A percentile compares a stretch with the other conserved stretches of the same genome.
Conservation (phyloP, 2,888 invertebrate species). For the Zygothrica quintamaculata region DNA sequence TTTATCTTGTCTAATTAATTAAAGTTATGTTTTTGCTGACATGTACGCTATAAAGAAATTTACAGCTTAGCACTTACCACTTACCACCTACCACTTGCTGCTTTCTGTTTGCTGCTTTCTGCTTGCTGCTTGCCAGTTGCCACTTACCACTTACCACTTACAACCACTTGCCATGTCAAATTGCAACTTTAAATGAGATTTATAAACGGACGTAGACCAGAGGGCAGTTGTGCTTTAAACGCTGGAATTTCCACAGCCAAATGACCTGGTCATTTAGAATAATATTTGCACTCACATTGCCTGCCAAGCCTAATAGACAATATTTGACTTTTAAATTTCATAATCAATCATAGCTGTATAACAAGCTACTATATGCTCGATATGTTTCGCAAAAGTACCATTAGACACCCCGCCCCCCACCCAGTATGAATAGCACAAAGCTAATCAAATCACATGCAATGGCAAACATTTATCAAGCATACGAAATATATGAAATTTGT, state of each 20-base stretch:
- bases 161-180: constrained; percentile 15
- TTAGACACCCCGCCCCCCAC: constrained; percentile 20
- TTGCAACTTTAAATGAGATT: constrained; percentile 53
- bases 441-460: constrained; percentile 72
- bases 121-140: background rate
- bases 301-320: constrained; percentile 60
- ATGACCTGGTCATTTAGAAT: constrained; percentile 19
- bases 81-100: constrained; percentile 5
- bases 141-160: constrained; percentile 12
- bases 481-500: constrained; percentile 35
- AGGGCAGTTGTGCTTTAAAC: constrained; percentile 8
- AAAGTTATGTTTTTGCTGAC: constrained; percentile 68
- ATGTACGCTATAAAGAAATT: constrained; percentile 58
- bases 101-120: constrained; percentile 2
- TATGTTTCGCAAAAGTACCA: constrained; percentile 45
- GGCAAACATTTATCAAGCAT: constrained; percentile 69
- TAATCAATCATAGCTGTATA: constrained; percentile 68
- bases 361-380: no score
- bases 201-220: constrained; percentile 27
- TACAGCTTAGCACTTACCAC: constrained; percentile 45
- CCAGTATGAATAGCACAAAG: constrained; percentile 37
- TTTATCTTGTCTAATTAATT: constrained; percentile 75
- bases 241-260: background rate
- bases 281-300: constrained; percentile 20
- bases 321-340: constrained; percentile 72